Evolutionary conservation across 2,797 vertebrate species (phyloP), one percentile per base, ranked within the genome.

Genomic region (Etheostoma perlongum): DNA sequence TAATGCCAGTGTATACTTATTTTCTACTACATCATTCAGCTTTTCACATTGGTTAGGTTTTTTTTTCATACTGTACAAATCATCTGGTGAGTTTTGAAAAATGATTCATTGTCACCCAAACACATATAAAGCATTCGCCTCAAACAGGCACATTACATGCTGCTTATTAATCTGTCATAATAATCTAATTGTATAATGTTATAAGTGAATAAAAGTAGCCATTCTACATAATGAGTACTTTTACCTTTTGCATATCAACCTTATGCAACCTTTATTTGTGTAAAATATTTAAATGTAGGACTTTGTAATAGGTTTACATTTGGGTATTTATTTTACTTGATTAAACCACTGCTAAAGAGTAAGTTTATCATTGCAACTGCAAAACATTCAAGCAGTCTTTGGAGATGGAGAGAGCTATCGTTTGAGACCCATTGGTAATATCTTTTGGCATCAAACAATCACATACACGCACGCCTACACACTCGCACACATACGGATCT

Each of bases 401-500:
- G 42, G 5, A 48, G 27, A 52, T 52, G 46, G 60, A 52, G 33
- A 27, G 16, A 47, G 18, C 48, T 59, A 30, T 79, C 9, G 33
- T 68, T 79, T 65, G 66, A 72, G 54, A 48, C 15, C 48, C 59
- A 55, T 1, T 6, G 47, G 23, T 52, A 46, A 78, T 75, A 47
- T 72, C 15, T 81, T 74, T 83, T 78, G n/a, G 48, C 68, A 79
- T 85, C 78, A 83, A 79, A 83, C 58, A 79, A 75, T 70, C 81
- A 62, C 54, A 59, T 48, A 67, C 46, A 72, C 53, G 63, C 58
- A 66, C 25, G 57, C 62, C 74, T 25, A 81, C 44, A 74, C 64
- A 65, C 70, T 18, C 79, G 49, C 55, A 76, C 73, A 81, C 82
- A 94, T 72, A 83, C 82, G 89, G 87, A 78, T 67, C 76, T 83